A percentile compares a stretch with the other conserved stretches of the same genome.
Conservation (phyloP, 2,888 invertebrate species). For the Chloroclystis v-ata region DNA sequence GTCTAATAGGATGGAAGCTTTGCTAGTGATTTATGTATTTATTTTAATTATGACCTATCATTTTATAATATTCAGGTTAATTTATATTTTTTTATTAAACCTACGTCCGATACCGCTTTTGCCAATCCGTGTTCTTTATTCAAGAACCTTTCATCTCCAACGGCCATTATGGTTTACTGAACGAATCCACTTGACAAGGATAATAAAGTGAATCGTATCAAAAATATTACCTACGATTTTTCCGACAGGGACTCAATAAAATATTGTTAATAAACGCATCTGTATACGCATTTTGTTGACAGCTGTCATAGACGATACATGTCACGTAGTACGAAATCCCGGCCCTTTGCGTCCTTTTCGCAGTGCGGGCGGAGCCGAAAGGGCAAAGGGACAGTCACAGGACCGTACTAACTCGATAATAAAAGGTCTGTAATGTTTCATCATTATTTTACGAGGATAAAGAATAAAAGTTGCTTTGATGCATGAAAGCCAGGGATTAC, state of each 20-base stretch:
- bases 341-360: slow-evolving; percentile 2
- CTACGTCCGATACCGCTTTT: no score
- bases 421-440: slow-evolving; percentile 51
- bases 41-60: no score
- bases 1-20: no score
- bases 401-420: slow-evolving; percentile 54
- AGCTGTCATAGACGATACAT: slow-evolving; percentile 8
- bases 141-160: no score
- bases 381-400: slow-evolving; percentile 37
- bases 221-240: background rate
- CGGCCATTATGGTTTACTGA: no score
- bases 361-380: slow-evolving; percentile 28
- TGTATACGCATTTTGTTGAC: slow-evolving; percentile 11
- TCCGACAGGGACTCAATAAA: background rate
- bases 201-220: background rate
- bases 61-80: no score
- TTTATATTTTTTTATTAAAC: no score
- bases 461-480: slow-evolving; percentile 34
- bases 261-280: slow-evolving; percentile 4
- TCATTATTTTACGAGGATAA: slow-evolving; percentile 39
- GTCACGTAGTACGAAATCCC: slow-evolving; percentile 3
- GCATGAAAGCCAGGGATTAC: slow-evolving; percentile 20
- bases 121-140: no score
- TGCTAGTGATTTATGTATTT: no score
- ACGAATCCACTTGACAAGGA: no score